Percentiles rank a stretch among this genome's conserved stretches.
Conservation (phyloP, 2,797 vertebrate genomes). For the Oreonectes daqikongensis region DNA sequence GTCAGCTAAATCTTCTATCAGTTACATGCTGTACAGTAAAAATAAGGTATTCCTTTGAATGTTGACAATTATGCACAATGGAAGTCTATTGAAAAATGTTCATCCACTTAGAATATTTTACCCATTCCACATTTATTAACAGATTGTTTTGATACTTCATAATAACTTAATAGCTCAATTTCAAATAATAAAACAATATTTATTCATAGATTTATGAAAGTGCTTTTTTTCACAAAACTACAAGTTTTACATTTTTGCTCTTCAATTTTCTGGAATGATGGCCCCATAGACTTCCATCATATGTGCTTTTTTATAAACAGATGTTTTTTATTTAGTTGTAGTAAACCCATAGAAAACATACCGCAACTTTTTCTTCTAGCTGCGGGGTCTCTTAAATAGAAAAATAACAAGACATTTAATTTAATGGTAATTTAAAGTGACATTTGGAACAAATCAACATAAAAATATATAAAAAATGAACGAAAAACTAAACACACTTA, state of each 20-base stretch:
- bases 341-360: slow-evolving; percentile 73
- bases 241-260: background rate
- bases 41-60: background rate
- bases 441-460: background rate
- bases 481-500: slow-evolving; percentile 1
- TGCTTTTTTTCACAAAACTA: background rate
- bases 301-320: background rate
- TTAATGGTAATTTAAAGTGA: background rate
- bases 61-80: background rate
- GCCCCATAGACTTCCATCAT: background rate
- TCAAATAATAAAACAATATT: background rate
- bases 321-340: background rate
- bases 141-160: too few species aligned
- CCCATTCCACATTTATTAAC: background rate
- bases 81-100: background rate
- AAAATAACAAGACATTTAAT: background rate
- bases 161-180: background rate
- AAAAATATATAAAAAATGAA: background rate
- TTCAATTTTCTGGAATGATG: background rate
- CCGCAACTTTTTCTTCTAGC: slow-evolving; percentile 87
- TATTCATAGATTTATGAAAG: too few species aligned
- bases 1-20: background rate
- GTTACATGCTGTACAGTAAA: background rate
- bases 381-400: slow-evolving; percentile 63
- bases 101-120: too few species aligned